phyloP scores from a whole-genome alignment of 2,797 vertebrate species.

The Thripadectes ignobilis region DNA sequence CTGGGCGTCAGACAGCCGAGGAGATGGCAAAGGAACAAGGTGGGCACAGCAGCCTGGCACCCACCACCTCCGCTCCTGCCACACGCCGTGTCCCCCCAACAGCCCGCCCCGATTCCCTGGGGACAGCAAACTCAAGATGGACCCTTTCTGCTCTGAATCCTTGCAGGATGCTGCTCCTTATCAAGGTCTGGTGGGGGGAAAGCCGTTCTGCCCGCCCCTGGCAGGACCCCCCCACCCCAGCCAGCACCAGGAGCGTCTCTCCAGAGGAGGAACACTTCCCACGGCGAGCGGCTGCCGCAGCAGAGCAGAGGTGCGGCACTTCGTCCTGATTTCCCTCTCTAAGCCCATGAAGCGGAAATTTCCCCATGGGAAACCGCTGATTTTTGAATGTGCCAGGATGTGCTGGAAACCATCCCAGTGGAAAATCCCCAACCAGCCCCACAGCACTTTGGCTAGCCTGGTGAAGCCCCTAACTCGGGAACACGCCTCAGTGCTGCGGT shows the following conservation, averaged over 20 bases:
- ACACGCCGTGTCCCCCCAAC: rapidly evolving
- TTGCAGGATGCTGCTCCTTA: not conserved
- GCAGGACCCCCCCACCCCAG: not conserved
- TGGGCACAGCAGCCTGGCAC: not conserved
- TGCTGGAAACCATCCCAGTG: constrained; percentile 31
- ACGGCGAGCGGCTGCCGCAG: not conserved
- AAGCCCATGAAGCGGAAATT: constrained; percentile 2
- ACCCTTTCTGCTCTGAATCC: not conserved
- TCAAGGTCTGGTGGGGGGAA: rapidly evolving
- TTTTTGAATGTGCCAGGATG: constrained; percentile 15
- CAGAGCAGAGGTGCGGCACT: not conserved
- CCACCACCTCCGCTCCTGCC: not conserved
- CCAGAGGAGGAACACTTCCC: not conserved
- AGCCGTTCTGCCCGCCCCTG: not conserved
- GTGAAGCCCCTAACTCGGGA: not conserved
- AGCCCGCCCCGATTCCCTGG: rapidly evolving
- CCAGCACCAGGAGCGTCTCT: not conserved
- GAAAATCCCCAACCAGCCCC: constrained; percentile 35
- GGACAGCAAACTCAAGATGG: not conserved
- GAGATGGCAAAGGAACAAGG: not conserved
- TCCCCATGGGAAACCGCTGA: constrained; percentile 18
- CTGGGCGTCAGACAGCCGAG: not conserved
- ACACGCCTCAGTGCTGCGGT: rapidly evolving
- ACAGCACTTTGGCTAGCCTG: not conserved
- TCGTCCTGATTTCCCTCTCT: constrained; percentile 31